phyloP scores from a whole-genome alignment of 2,888 invertebrate species.

The Embidobia sp. region DNA sequence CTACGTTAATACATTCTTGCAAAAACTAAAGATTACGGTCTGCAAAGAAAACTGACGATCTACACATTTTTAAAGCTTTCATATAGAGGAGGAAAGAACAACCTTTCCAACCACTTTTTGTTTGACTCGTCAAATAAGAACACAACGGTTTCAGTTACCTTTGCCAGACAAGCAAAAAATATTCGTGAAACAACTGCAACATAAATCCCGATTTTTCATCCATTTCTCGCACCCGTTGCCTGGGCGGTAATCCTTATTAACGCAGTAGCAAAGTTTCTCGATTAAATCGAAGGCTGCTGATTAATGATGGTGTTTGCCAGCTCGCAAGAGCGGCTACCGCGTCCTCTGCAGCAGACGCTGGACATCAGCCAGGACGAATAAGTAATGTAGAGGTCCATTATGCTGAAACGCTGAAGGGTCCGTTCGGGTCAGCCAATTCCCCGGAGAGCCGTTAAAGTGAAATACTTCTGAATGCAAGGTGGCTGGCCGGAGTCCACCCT shows the following conservation, averaged over 20 bases:
- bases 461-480: slow-evolving; percentile 82
- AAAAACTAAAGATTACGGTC: background rate
- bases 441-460: slow-evolving; percentile 81
- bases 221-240: background rate
- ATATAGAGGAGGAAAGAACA: too few species aligned
- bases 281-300: slow-evolving; percentile 62
- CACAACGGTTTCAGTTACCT: too few species aligned
- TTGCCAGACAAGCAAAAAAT: too few species aligned
- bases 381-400: slow-evolving; percentile 81
- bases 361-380: slow-evolving; percentile 79
- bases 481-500: slow-evolving; percentile 73
- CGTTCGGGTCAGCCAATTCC: slow-evolving; percentile 80
- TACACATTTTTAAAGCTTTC: too few species aligned
- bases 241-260: slow-evolving; percentile 45
- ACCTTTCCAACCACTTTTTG: too few species aligned
- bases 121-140: too few species aligned
- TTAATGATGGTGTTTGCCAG: slow-evolving; percentile 61
- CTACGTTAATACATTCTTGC: slow-evolving; percentile 62
- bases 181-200: too few species aligned
- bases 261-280: slow-evolving; percentile 55
- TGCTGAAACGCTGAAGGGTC: slow-evolving; percentile 80
- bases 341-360: slow-evolving; percentile 67
- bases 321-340: slow-evolving; percentile 56
- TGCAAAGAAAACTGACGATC: too few species aligned
- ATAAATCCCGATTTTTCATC: slow-evolving; percentile 10